Percentiles rank a stretch among this genome's conserved stretches.
These are phyloP conservation scores for Phalera bucephala DNA, from an alignment of 2,888 invertebrate species.

Conservation along the genomic window DNA sequence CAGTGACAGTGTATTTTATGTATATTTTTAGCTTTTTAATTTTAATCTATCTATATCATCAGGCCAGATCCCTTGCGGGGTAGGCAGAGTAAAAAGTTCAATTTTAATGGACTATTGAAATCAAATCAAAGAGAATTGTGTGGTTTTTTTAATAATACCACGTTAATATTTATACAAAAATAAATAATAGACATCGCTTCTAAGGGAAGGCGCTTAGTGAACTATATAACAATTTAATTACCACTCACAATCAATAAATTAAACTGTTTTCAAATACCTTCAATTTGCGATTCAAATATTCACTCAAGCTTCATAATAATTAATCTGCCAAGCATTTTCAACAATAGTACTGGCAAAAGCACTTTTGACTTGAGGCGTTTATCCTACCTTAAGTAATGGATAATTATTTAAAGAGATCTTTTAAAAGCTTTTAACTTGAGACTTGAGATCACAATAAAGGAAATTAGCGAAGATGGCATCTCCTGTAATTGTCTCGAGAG, in stretches of 20 bases:
- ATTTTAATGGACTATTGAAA: too few relatives aligned
- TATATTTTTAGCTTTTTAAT: too few relatives aligned
- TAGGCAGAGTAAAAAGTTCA: too few relatives aligned
- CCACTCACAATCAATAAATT: slow-evolving; percentile 2
- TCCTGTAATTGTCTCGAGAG: too few relatives aligned
- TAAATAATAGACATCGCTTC: too few relatives aligned
- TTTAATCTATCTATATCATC: too few relatives aligned
- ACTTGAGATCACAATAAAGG: neutral
- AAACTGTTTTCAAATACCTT: slow-evolving; percentile 8
- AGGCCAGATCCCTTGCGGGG: too few relatives aligned
- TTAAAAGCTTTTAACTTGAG: neutral
- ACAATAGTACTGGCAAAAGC: slow-evolving; percentile 8
- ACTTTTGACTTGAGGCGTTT: slow-evolving; percentile 10
- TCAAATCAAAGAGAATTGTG: too few relatives aligned
- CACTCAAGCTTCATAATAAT: slow-evolving; percentile 14
- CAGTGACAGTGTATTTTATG: too few relatives aligned
- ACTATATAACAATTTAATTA: neutral
- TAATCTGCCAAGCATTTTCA: slow-evolving; percentile 15
- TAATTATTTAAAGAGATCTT: slow-evolving; percentile 20
- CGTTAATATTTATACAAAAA: too few relatives aligned
- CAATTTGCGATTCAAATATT: slow-evolving; percentile 28
- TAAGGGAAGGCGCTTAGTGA: too few relatives aligned
- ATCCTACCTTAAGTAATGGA: slow-evolving; percentile 18
- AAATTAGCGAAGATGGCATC: neutral
- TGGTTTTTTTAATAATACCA: too few relatives aligned